Evolutionary conservation across 2,113 vertebrate species (phyloP).

Genomic region (Alethe castanea): DNA sequence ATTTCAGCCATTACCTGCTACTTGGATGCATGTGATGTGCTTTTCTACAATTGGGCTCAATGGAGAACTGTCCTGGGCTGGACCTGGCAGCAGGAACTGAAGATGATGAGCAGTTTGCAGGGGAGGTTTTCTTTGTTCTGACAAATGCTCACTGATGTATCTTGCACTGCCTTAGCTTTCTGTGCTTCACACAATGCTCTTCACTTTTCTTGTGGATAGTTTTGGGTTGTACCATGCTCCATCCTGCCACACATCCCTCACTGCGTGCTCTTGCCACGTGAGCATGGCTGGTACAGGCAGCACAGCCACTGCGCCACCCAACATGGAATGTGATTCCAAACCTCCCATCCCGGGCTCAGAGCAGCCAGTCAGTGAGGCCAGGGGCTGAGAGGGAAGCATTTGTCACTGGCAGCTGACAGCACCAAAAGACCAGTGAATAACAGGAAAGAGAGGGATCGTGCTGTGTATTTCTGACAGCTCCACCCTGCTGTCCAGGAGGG

Average conservation of each 20-base stretch:
- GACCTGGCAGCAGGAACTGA: not conserved
- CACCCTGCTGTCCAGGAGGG: constrained; percentile 38
- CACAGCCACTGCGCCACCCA: accelerated
- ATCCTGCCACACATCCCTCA: not conserved
- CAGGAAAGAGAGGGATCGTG: constrained; percentile 49
- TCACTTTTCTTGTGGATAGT: not conserved
- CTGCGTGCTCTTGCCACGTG: accelerated
- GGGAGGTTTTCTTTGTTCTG: not conserved
- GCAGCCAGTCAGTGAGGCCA: not conserved
- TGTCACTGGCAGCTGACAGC: constrained; percentile 36
- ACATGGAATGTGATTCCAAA: not conserved
- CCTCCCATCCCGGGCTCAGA: not conserved
- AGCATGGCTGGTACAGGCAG: not conserved
- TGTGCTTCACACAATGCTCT: not conserved
- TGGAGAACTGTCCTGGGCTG: not conserved
- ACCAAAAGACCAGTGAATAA: constrained; percentile 37
- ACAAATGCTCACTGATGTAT: not conserved
- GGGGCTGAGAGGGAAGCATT: not conserved
- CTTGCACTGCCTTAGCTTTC: not conserved
- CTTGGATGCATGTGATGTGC: not conserved
- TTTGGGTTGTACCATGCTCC: not conserved
- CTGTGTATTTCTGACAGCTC: not conserved
- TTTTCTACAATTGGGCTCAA: not conserved
- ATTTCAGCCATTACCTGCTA: not conserved
- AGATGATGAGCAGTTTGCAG: not conserved